Percentiles rank a stretch among this genome's conserved stretches.
Conservation (phyloP, 2,113 vertebrate species). For the Plestiodon gilberti region DNA sequence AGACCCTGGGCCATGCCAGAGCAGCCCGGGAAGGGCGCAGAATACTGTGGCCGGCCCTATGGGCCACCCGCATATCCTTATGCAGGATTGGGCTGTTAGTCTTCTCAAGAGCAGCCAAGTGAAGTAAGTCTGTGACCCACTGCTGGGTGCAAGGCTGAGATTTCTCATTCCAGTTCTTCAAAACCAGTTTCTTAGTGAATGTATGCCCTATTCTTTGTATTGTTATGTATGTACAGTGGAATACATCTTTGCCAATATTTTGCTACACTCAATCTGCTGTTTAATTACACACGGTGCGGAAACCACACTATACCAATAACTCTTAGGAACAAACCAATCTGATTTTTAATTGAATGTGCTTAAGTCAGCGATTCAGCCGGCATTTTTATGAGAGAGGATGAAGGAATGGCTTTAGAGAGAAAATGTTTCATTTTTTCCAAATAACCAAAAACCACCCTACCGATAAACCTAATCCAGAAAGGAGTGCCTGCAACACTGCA, state of each 20-base stretch:
- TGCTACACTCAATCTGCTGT: background rate
- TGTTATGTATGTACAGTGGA: background rate
- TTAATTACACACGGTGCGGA: background rate
- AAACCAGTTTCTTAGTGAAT: too few species aligned
- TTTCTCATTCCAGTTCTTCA: too few species aligned
- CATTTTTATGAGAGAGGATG: slow-evolving; percentile 49
- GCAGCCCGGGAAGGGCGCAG: too few species aligned
- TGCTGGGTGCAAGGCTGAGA: too few species aligned
- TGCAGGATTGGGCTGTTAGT: too few species aligned
- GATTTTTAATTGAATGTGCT: slow-evolving; percentile 36
- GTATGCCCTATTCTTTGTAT: background rate
- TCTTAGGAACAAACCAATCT: slow-evolving; percentile 18
- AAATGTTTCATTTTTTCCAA: background rate
- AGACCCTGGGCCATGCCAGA: too few species aligned
- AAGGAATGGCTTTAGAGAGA: slow-evolving; percentile 9
- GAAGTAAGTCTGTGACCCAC: too few species aligned
- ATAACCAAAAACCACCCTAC: background rate
- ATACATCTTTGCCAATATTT: slow-evolving; percentile 11
- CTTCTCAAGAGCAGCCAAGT: too few species aligned
- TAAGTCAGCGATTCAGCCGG: slow-evolving; percentile 33
- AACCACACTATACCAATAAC: slow-evolving; percentile 30
- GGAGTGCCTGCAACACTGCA: background rate
- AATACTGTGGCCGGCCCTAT: too few species aligned
- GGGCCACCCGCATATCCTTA: too few species aligned
- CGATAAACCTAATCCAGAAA: background rate